Evolutionary conservation across 1,140 invertebrate genomes (phyloP), one percentile per base, ranked within the genome.

Genomic region (Drosophila grimshawi): DNA sequence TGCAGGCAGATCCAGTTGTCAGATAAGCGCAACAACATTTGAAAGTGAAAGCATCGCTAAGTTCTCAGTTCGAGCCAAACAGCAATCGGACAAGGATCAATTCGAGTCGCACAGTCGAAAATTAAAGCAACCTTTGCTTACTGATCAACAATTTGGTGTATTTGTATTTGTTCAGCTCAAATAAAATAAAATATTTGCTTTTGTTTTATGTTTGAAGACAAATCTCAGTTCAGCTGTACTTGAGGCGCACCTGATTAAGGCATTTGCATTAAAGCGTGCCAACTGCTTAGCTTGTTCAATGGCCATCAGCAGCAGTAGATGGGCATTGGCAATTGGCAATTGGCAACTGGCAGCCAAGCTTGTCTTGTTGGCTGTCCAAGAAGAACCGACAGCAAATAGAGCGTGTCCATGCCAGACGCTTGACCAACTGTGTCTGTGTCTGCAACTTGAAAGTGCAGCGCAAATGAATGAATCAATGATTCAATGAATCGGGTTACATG

Each of bases 381-480:
- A 67, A 56, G 55, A 33, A 53, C 39, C 59, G 56, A 59, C 46
- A 51, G 64, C 82, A 86, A 86, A 86, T 86, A 76, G 82, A 86
- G 82, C 82, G 80, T 79, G 78, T 63, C 75, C 62, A 81, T 78
- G 75, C 60, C 82, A 46, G 73, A 67, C 69, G 73, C 79, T 77
- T 85, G 81, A 51, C 81, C 77, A 83, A 80, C 77, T 85, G 77
- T 85, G 57, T 78, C 81, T 70, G 64, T 85, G 57, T 74, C 81
- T 66, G 68, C 68, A 43, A 80, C 86, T 85, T 78, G 76, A 81
- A 86, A 86, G 76, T 71, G 70, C 65, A 19, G 19, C 49, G 72
- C 57, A 43, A 48, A 43, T 51, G 29, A 41, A 61, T 27, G 48
- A 29, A 45, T 7, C 57, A 46, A 46, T 48, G 29, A 11, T 4